Evolutionary conservation across 2,113 vertebrate species (phyloP).

Genomic region (Aphelocoma coerulescens): DNA sequence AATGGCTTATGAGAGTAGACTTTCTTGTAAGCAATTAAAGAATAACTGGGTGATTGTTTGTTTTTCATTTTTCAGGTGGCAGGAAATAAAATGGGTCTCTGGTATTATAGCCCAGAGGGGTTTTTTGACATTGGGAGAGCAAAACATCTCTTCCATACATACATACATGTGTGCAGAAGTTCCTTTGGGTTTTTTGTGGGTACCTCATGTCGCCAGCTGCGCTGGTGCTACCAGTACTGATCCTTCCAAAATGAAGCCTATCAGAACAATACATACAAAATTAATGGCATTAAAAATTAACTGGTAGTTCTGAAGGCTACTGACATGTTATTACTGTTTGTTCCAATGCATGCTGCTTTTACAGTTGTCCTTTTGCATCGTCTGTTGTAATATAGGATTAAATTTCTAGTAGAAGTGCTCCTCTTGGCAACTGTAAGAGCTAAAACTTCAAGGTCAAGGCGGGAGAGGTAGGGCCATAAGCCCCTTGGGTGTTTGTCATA

Average conservation of each 20-base stretch:
- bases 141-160: neutral
- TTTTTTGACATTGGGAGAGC: neutral
- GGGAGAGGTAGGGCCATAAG: rapidly evolving
- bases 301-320: neutral
- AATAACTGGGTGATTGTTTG: neutral
- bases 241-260: neutral
- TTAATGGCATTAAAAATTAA: neutral
- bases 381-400: neutral
- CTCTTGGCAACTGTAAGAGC: neutral
- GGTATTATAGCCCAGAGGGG: neutral
- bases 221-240: neutral
- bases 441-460: neutral
- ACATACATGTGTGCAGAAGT: neutral
- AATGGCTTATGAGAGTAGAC: neutral
- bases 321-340: neutral
- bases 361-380: neutral
- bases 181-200: neutral
- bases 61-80: neutral
- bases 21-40: neutral
- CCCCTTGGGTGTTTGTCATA: neutral
- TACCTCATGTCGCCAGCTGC: neutral
- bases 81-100: neutral
- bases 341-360: neutral
- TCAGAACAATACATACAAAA: neutral
- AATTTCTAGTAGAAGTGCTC: neutral